Conservation (phyloP, 2,797 vertebrate genomes). For the Antrozous pallidus region DNA sequence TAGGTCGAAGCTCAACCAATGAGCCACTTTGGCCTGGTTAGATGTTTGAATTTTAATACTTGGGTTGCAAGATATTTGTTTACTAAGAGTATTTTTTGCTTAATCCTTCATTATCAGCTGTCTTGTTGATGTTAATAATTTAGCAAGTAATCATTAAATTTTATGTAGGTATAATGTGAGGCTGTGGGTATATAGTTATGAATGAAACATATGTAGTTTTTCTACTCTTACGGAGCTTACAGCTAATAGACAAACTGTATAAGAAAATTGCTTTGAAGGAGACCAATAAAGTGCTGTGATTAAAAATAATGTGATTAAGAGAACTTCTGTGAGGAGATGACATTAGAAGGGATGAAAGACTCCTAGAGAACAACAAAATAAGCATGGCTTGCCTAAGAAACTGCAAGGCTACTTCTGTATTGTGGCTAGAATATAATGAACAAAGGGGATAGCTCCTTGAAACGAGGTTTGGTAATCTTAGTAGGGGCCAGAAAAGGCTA, state of each 20-base stretch:
- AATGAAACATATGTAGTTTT: not conserved
- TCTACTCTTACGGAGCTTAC: not conserved
- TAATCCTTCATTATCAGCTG: slow-evolving; percentile 9
- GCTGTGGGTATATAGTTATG: not conserved
- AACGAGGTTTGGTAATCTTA: not conserved
- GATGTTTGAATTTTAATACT: slow-evolving; percentile 6
- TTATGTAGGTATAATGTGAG: not conserved
- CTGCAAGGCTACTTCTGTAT: not conserved
- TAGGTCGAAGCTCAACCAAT: not conserved
- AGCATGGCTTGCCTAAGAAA: not conserved
- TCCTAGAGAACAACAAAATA: not conserved
- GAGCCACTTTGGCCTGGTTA: not conserved
- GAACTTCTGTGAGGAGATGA: not conserved
- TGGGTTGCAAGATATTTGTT: not conserved
- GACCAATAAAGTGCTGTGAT: not conserved
- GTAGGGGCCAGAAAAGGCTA: not conserved
- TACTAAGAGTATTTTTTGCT: not conserved
- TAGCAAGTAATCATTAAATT: slow-evolving; percentile 5
- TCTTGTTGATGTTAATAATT: slow-evolving; percentile 31
- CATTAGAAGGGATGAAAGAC: not conserved
- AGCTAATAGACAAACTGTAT: not conserved
- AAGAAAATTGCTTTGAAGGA: not conserved
- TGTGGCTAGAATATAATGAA: not conserved
- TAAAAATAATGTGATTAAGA: not conserved
- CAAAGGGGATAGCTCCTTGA: not conserved